Conservation (phyloP, 1,140 invertebrate species). For the Drosophila bocqueti region DNA sequence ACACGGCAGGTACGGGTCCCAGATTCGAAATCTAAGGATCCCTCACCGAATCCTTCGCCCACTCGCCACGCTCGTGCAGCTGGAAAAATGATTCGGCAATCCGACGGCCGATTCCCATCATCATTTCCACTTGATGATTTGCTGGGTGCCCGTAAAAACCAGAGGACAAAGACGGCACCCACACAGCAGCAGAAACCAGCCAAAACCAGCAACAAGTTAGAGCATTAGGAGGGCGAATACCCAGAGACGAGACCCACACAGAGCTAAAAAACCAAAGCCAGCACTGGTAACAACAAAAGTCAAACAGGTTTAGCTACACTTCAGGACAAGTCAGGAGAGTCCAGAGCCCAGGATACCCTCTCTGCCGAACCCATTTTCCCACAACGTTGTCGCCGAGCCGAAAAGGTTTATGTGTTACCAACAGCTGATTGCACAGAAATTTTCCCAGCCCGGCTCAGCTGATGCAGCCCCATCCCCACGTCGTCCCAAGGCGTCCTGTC, state of each 20-base stretch:
- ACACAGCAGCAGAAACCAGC: conserved; percentile 25
- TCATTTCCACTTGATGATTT: conserved; percentile 78
- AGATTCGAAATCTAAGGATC: conserved; percentile 1
- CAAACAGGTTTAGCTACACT: conserved; percentile 80
- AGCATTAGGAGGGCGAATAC: conserved; percentile 33
- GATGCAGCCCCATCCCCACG: conserved; percentile 43
- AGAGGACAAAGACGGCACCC: conserved; percentile 58
- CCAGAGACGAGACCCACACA: conserved; percentile 44
- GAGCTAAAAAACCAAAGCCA: conserved; percentile 47
- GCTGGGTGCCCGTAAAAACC: conserved; percentile 46
- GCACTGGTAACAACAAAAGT: conserved; percentile 68
- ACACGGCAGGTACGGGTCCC: conserved; percentile 70
- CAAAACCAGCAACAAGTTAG: conserved; percentile 56
- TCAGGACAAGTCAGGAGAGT: conserved; percentile 37
- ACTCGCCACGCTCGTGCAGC: conserved; percentile 79
- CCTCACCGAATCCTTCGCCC: conserved; percentile 48
- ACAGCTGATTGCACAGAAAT: conserved; percentile 79
- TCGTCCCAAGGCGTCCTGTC: conserved; percentile 30
- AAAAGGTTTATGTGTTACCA: conserved; percentile 40
- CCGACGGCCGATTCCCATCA: conserved; percentile 63
- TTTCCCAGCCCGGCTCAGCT: conserved; percentile 79
- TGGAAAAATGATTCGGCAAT: conserved; percentile 81
- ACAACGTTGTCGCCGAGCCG: conserved; percentile 38
- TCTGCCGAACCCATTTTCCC: conserved; percentile 60
- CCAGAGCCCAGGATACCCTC: background rate